Evolutionary conservation across 2,797 vertebrate species (phyloP), one percentile per base, ranked within the genome.

Genomic region (Acanthurus tractus): DNA sequence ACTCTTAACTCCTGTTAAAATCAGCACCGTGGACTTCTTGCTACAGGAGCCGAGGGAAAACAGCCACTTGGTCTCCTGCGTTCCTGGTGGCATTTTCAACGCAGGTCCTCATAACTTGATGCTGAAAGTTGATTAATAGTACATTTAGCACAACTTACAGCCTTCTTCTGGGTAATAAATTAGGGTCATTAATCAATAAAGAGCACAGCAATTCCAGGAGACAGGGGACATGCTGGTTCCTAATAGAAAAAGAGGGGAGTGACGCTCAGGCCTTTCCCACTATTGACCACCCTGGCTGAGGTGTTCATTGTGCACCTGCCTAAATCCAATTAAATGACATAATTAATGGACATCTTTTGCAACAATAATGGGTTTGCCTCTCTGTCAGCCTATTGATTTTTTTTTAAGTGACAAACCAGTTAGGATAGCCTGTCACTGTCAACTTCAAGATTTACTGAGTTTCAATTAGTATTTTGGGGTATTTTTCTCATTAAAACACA

Each of bases 131-230:
- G 98, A 99, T 99, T 99, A 99, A 99, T 99, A 96, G 96, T 96
- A 97, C 96, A 94, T 99, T 99, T 98, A 98, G 96, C 96, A 95
- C 95, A 96, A 98, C 97, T 97, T 96, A 96, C 96, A 96, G 96
- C 96, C 96, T 95, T 97, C 95, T 95, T 95, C 96, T 97, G 92
- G 85, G 95, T 98, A 97, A 99, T 99, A 98, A 99, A 99, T 99
- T 97, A 99, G 97, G 95, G 97, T 96, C 97, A 99, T 99, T 99
- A 99, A 99, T 99, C 98, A 99, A 99, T 99, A 98, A 96, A 98
- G 96, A 96, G 96, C 96, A 96, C 95, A 94, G 96, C 97, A 96
- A 97, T 98, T 96, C 95, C 95, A 93, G 94, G 94, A 97, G 96
- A 98, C 97, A 96, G 97, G 97, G 97, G 95, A 96, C 97, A 96